A percentile compares a stretch with the other conserved stretches of the same genome.
Conservation (phyloP, 1,140 invertebrate species). For the Drosophila erecta region DNA sequence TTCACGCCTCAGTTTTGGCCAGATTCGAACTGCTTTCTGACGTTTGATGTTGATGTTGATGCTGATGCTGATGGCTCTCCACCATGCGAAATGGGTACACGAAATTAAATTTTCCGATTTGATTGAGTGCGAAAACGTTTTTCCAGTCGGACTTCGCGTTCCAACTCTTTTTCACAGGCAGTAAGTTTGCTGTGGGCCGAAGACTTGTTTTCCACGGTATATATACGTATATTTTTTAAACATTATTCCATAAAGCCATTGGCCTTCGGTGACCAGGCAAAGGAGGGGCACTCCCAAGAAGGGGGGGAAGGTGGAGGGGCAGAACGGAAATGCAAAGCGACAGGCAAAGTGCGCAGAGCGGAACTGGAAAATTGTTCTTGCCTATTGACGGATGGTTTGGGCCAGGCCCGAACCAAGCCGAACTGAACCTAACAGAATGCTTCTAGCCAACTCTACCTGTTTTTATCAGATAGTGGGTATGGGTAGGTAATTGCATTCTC, state of each 20-base stretch:
- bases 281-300: neutral
- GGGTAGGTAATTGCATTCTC: conserved; percentile 39
- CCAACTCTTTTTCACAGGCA: conserved; percentile 13
- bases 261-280: conserved; percentile 65
- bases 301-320: conserved; percentile 2
- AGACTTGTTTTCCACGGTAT: conserved; percentile 9
- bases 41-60: neutral
- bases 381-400: conserved; percentile 43
- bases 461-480: conserved; percentile 5
- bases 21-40: conserved; percentile 29
- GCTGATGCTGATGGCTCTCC: neutral
- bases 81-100: conserved; percentile 28
- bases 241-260: conserved; percentile 60
- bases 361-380: conserved; percentile 49
- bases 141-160: conserved; percentile 17
- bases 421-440: neutral
- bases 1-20: conserved; percentile 32
- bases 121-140: conserved; percentile 44
- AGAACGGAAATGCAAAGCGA: conserved; percentile 53
- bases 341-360: conserved; percentile 49
- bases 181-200: conserved; percentile 1
- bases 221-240: conserved; percentile 4
- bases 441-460: conserved; percentile 32
- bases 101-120: conserved; percentile 42
- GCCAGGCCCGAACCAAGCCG: conserved; percentile 15